Evolutionary conservation across 2,113 vertebrate species (phyloP).

Genomic region (Anhinga anhinga): DNA sequence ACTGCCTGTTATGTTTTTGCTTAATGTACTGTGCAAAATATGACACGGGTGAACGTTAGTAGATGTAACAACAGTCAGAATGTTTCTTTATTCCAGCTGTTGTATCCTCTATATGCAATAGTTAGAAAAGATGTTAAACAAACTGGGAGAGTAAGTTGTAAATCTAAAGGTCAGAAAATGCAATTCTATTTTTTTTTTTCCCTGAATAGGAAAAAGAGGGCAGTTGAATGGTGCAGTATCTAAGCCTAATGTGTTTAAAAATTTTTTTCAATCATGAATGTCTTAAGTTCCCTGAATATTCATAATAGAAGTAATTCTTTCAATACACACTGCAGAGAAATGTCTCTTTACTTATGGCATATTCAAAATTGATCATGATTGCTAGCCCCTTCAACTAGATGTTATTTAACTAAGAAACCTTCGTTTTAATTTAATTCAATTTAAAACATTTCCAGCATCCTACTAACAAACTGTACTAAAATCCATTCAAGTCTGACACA

Average conservation of each 20-base stretch:
- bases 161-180: not conserved
- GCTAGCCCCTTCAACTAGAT: not conserved
- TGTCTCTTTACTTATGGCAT: not conserved
- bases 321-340: not conserved
- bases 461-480: not conserved
- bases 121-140: not conserved
- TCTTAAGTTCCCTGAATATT: not conserved
- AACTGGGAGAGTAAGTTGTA: not conserved
- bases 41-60: not conserved
- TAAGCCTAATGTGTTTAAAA: not conserved
- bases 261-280: not conserved
- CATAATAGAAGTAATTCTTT: not conserved
- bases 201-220: not conserved
- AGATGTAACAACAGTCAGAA: not conserved
- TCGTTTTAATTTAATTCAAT: not conserved
- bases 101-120: not conserved
- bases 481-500: not conserved
- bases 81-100: not conserved
- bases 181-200: not conserved
- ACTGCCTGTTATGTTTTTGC: conserved; percentile 37
- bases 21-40: conserved; percentile 55
- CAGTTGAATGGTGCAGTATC: rapidly evolving
- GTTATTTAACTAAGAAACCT: not conserved
- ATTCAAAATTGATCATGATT: not conserved
- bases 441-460: not conserved